These are phyloP conservation scores for Pachyramphus minor DNA, from an alignment of 2,113 vertebrate species.

Conservation along the genomic window DNA sequence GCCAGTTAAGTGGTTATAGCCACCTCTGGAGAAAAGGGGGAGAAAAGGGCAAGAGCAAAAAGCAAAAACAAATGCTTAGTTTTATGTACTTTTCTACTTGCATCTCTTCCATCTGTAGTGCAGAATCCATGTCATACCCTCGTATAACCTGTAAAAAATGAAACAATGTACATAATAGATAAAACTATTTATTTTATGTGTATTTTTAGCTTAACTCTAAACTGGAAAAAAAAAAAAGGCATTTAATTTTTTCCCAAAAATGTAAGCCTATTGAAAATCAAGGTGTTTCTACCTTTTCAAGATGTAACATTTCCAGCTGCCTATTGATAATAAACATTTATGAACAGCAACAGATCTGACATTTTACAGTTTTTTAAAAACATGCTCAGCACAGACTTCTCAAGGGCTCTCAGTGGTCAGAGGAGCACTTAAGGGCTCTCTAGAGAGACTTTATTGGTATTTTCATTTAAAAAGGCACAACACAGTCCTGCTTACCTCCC, in stretches of 20 bases:
- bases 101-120: slow-evolving; percentile 31
- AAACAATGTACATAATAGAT: slow-evolving; percentile 69
- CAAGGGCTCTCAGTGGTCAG: neutral
- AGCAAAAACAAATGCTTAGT: slow-evolving; percentile 60
- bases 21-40: neutral
- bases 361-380: neutral
- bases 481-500: neutral
- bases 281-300: slow-evolving; percentile 72
- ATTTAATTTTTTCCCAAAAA: slow-evolving; percentile 59
- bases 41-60: neutral
- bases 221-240: slow-evolving; percentile 64
- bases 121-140: slow-evolving; percentile 50
- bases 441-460: accelerated
- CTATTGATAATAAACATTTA: slow-evolving; percentile 74
- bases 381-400: neutral
- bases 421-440: neutral
- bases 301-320: slow-evolving; percentile 72
- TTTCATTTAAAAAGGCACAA: neutral
- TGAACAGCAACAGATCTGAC: slow-evolving; percentile 25
- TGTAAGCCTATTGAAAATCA: slow-evolving; percentile 67
- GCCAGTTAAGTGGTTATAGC: neutral
- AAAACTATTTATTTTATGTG: slow-evolving; percentile 76
- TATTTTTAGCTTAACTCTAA: slow-evolving; percentile 77
- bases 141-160: slow-evolving; percentile 48
- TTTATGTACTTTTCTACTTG: slow-evolving; percentile 67